Evolutionary conservation across 2,888 invertebrate genomes (phyloP).

Genomic region (Crioceris asparagi): DNA sequence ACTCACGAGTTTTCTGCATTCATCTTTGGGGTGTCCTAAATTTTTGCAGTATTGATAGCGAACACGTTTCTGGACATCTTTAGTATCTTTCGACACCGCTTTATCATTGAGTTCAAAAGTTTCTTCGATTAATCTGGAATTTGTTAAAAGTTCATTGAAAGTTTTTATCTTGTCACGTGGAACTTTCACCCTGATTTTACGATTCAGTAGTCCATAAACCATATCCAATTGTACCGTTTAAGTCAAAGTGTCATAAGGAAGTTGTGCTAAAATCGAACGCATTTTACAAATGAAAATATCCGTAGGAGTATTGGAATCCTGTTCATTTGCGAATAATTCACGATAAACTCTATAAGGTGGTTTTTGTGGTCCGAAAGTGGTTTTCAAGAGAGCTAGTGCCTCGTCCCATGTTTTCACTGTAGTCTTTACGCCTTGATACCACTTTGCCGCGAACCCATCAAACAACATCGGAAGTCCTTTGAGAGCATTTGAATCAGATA

Average conservation of each 20-base stretch:
- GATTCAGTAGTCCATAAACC: conserved; percentile 11
- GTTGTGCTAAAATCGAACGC: conserved; percentile 8
- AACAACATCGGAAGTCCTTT: conserved; percentile 14
- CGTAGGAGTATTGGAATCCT: no score
- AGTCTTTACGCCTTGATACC: conserved; percentile 16
- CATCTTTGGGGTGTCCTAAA: conserved; percentile 3
- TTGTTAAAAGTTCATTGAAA: conserved; percentile 6
- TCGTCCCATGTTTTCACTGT: conserved; percentile 10
- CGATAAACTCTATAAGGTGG: conserved; percentile 8
- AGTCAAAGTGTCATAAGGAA: conserved; percentile 1
- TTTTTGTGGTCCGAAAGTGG: conserved; percentile 15
- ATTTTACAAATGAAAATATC: no score
- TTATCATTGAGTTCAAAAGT: conserved; percentile 2
- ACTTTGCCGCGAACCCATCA: conserved; percentile 12
- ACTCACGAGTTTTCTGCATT: conserved; percentile 6
- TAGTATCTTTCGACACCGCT: background rate
- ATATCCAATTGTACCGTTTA: no score
- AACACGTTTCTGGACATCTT: conserved; percentile 1
- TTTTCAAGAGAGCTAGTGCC: conserved; percentile 5
- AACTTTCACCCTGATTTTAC: no score
- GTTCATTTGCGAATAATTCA: no score
- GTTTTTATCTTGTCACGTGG: conserved; percentile 4
- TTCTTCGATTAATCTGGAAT: conserved; percentile 5
- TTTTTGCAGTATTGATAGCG: conserved; percentile 3
- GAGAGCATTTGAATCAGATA: conserved; percentile 11